These are phyloP conservation scores for Lithophane leautieri DNA, from an alignment of 2,888 invertebrate genomes.

Conservation along the genomic window DNA sequence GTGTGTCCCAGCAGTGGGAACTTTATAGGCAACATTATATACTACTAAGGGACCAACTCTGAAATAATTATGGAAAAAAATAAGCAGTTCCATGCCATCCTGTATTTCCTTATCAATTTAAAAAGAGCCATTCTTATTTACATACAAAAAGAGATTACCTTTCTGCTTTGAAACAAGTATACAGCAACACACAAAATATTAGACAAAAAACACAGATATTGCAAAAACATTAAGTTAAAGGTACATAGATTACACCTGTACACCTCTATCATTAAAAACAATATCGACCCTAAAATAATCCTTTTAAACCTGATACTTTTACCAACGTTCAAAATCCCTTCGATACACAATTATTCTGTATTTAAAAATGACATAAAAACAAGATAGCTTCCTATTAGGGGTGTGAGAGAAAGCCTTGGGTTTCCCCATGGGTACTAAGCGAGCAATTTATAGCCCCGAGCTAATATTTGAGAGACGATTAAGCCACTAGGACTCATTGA, in stretches of 20 bases:
- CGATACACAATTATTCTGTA: conserved; percentile 46
- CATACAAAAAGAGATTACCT: background rate
- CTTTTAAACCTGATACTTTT: conserved; percentile 44
- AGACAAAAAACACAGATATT: background rate
- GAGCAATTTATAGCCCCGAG: conserved; percentile 77
- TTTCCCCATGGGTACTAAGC: conserved; percentile 77
- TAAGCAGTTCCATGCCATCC: background rate
- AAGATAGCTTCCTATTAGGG: conserved; percentile 41
- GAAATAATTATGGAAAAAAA: background rate
- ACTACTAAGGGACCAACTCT: background rate
- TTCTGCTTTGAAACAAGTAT: no score
- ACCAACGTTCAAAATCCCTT: conserved; percentile 33
- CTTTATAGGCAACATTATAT: no score
- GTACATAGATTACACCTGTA: background rate
- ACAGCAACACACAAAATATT: background rate
- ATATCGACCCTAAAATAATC: background rate
- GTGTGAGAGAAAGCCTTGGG: conserved; percentile 46
- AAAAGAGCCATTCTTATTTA: background rate
- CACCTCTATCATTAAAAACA: background rate
- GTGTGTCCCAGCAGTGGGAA: no score
- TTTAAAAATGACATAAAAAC: conserved; percentile 46
- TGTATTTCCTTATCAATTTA: background rate
- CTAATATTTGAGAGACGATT: conserved; percentile 88
- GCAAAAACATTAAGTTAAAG: background rate
- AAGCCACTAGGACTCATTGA: conserved; percentile 79